Conservation (phyloP, 2,113 vertebrate species). For the Gopherus evgoodei region DNA sequence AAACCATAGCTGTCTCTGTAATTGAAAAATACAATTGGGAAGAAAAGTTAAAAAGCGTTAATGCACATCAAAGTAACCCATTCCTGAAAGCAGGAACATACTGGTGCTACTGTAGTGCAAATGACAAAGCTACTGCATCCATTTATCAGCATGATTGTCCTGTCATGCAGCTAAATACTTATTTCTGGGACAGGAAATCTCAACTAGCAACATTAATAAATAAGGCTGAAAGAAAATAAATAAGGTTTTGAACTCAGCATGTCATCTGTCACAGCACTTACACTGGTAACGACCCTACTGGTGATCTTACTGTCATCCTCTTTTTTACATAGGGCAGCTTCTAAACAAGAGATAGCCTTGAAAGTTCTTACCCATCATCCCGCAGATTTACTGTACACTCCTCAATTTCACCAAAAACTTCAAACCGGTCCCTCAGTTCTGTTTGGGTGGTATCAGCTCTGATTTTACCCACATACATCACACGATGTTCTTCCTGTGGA, state of each 20-base stretch:
- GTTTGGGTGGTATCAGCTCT: constrained; percentile 91
- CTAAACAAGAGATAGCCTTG: constrained; percentile 75
- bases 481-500: constrained; percentile 94
- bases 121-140: constrained; percentile 57
- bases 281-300: constrained; percentile 66
- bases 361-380: constrained; percentile 93
- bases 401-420: constrained; percentile 99
- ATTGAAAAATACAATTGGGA: constrained; percentile 72
- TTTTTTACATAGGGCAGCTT: constrained; percentile 67
- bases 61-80: constrained; percentile 47
- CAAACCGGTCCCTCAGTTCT: constrained; percentile 96
- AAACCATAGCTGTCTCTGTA: constrained; percentile 98
- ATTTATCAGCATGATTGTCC: constrained; percentile 83
- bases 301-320: constrained; percentile 57
- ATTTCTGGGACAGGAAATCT: constrained; percentile 82
- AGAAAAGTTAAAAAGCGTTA: constrained; percentile 32
- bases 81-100: constrained; percentile 47
- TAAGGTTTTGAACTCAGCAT: constrained; percentile 78
- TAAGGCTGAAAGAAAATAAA: constrained; percentile 80
- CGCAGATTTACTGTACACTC: constrained; percentile 95
- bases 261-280: constrained; percentile 77
- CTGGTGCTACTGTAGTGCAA: constrained; percentile 42
- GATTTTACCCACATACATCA: constrained; percentile 97
- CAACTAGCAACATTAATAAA: constrained; percentile 84
- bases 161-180: constrained; percentile 83